Conservation (phyloP, 2,888 invertebrate genomes). For the Euspilapteryx auroguttella region DNA sequence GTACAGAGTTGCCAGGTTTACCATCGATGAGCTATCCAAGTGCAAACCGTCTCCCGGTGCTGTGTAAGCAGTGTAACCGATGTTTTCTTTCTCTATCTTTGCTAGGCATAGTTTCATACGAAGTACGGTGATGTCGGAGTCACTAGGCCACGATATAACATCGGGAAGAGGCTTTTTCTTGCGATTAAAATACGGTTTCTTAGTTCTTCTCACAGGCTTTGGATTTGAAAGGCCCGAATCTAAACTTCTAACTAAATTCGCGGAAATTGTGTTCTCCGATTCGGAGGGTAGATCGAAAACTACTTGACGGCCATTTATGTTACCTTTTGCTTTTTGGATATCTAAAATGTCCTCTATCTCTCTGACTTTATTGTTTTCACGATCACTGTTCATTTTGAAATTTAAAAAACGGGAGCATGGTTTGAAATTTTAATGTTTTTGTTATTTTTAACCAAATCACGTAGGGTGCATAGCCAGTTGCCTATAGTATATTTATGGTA, state of each 20-base stretch:
- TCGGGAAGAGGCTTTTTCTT: slow-evolving; percentile 24
- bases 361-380: slow-evolving; percentile 24
- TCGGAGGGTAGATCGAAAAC: slow-evolving; percentile 29
- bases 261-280: slow-evolving; percentile 18
- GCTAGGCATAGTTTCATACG: slow-evolving; percentile 41
- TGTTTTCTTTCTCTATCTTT: slow-evolving; percentile 35
- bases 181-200: slow-evolving; percentile 20
- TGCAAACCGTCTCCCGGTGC: slow-evolving; percentile 61
- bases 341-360: slow-evolving; percentile 51
- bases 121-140: slow-evolving; percentile 62
- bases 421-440: too few species aligned
- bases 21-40: slow-evolving; percentile 58
- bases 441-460: too few species aligned
- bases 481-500: too few species aligned
- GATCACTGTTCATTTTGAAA: too few species aligned
- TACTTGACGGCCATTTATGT: slow-evolving; percentile 28
- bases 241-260: slow-evolving; percentile 24
- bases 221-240: slow-evolving; percentile 26
- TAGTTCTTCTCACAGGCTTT: slow-evolving; percentile 18
- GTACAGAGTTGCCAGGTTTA: slow-evolving; percentile 61
- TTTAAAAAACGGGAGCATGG: too few species aligned
- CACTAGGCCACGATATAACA: slow-evolving; percentile 54
- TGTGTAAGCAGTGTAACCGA: slow-evolving; percentile 34
- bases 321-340: slow-evolving; percentile 42
- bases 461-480: too few species aligned